A percentile compares a stretch with the other conserved stretches of the same genome.
Conservation (phyloP, 2,888 invertebrate genomes). For the Phengaris arion region DNA sequence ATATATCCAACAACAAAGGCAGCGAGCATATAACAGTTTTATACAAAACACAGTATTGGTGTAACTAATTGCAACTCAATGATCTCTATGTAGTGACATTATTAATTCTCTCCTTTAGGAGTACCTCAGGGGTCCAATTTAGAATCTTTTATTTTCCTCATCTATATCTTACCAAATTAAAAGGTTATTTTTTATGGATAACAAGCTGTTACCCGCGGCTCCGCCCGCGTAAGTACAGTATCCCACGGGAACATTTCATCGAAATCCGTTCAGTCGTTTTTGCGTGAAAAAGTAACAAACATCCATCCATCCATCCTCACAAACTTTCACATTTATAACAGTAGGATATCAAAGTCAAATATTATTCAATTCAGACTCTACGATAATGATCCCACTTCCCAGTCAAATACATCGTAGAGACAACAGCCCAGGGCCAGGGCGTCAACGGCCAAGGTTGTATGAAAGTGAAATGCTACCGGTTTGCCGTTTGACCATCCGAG, state of each 20-base stretch:
- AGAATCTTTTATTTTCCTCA: background rate
- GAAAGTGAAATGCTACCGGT: constrained; percentile 64
- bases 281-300: too few relatives aligned
- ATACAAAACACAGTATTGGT: background rate
- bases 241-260: too few relatives aligned
- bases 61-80: too few relatives aligned
- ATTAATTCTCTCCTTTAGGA: background rate
- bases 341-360: background rate
- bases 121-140: background rate
- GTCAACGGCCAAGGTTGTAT: constrained; percentile 61
- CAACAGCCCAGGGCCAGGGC: constrained; percentile 41
- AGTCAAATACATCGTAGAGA: constrained; percentile 1
- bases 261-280: too few relatives aligned
- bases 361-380: background rate
- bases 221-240: too few relatives aligned
- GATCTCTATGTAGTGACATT: background rate
- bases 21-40: background rate
- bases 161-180: background rate
- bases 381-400: background rate
- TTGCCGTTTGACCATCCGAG: constrained; percentile 48
- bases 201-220: too few relatives aligned
- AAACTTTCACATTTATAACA: too few relatives aligned
- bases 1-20: too few relatives aligned
- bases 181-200: background rate
- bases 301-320: too few relatives aligned